phyloP scores from a whole-genome alignment of 2,113 vertebrate genomes.

The Notiomystis cincta region DNA sequence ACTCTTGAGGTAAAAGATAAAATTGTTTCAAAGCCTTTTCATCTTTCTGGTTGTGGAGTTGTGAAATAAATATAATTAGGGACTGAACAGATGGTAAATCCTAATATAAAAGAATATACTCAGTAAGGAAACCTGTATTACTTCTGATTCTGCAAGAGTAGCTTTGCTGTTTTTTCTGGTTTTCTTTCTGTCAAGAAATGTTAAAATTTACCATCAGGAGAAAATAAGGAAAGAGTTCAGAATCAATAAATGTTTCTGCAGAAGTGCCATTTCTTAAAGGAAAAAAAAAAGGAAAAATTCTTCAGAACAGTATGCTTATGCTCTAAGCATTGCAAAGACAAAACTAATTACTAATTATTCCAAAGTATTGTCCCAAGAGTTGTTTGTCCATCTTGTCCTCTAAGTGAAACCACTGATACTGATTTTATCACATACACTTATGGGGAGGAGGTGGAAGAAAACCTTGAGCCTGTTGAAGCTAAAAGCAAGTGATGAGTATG shows the following conservation, averaged over 20 bases:
- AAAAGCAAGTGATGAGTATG: neutral
- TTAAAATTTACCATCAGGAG: neutral
- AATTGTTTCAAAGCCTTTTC: neutral
- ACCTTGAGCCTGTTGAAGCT: neutral
- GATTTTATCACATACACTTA: neutral
- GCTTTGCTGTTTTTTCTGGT: neutral
- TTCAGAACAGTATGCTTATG: neutral
- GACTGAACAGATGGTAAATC: neutral
- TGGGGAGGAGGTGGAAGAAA: neutral
- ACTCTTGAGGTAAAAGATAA: neutral
- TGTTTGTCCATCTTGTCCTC: neutral
- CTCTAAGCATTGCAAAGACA: neutral
- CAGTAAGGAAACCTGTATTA: neutral
- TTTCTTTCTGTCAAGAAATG: neutral
- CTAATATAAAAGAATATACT: neutral
- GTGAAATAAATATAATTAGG: conserved; percentile 8
- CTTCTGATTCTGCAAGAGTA: neutral
- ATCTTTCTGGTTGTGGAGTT: neutral
- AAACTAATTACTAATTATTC: neutral
- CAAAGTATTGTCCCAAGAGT: neutral
- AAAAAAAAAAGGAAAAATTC: neutral
- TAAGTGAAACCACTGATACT: neutral
- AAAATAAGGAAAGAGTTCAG: neutral
- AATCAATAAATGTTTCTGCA: neutral
- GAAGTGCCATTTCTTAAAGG: neutral